These are phyloP conservation scores for Criorhina ranunculi DNA, from an alignment of 2,888 invertebrate species.

Conservation along the genomic window DNA sequence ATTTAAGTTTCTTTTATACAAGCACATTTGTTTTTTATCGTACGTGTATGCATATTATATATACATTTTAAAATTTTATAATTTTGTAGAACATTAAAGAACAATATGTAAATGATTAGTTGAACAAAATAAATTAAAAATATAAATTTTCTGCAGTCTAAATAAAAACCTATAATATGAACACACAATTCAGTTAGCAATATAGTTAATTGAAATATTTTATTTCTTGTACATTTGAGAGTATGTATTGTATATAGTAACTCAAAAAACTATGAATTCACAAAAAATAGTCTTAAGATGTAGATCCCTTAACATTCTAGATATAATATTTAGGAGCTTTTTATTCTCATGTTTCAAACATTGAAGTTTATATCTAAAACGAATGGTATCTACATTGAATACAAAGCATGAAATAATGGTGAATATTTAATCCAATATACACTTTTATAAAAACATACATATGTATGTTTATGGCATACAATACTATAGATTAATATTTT, in stretches of 20 bases:
- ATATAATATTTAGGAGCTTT: neutral
- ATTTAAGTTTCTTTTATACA: neutral
- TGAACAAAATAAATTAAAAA: neutral
- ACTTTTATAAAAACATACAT: slow-evolving; percentile 7
- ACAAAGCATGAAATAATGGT: slow-evolving; percentile 29
- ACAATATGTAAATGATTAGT: neutral
- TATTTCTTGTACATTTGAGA: slow-evolving; percentile 4
- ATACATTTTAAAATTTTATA: neutral
- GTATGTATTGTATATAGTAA: neutral
- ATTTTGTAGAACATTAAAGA: neutral
- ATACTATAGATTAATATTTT: neutral
- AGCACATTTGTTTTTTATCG: neutral
- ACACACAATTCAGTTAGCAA: slow-evolving; percentile 56
- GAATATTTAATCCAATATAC: slow-evolving; percentile 33
- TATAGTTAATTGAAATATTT: slow-evolving; percentile 14
- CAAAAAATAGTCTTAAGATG: neutral
- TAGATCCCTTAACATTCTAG: slow-evolving; percentile 8
- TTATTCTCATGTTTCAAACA: neutral
- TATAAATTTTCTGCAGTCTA: slow-evolving; percentile 23
- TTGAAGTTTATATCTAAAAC: slow-evolving; percentile 11
- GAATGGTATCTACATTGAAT: slow-evolving; percentile 19
- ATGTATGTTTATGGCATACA: neutral
- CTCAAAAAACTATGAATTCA: slow-evolving; percentile 4
- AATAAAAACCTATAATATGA: slow-evolving; percentile 43
- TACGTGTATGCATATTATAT: neutral